phyloP scores from a whole-genome alignment of 2,888 invertebrate species.

The Brachyptera risi region DNA sequence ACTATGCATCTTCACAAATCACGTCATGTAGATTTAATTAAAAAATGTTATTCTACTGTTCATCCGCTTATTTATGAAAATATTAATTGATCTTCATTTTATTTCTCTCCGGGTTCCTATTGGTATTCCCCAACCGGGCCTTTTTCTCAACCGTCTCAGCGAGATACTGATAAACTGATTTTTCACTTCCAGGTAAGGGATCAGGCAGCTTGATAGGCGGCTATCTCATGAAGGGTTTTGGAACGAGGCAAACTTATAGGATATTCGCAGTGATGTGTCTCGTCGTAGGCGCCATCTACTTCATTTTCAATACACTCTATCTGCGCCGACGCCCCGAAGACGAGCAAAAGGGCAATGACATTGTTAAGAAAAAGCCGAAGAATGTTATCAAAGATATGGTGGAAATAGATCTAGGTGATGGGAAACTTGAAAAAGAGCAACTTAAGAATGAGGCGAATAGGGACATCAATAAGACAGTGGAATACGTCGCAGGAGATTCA shows the following conservation, averaged over 20 bases:
- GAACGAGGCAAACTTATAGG: conserved; percentile 67
- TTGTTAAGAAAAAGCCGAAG: conserved; percentile 54
- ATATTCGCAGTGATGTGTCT: conserved; percentile 61
- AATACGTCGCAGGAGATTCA: conserved; percentile 4
- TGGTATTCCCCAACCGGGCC: too few species aligned
- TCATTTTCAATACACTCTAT: conserved; percentile 62
- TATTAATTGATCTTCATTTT: too few species aligned
- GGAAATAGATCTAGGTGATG: conserved; percentile 31
- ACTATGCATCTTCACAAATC: too few species aligned
- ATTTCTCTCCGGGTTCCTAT: too few species aligned
- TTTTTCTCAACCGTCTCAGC: neutral
- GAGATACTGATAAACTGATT: neutral
- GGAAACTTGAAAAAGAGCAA: too few species aligned
- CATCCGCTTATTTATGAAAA: too few species aligned
- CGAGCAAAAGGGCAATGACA: conserved; percentile 54
- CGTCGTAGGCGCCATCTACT: conserved; percentile 63
- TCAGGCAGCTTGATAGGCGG: conserved; percentile 72
- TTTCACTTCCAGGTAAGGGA: conserved; percentile 59
- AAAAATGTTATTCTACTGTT: too few species aligned
- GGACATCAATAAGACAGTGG: neutral
- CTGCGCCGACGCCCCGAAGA: conserved; percentile 53
- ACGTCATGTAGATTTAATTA: too few species aligned
- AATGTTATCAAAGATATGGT: conserved; percentile 34
- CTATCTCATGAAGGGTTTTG: conserved; percentile 66
- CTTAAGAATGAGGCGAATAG: too few species aligned